Conservation (phyloP, 2,113 vertebrate species). For the Clarias magur region DNA sequence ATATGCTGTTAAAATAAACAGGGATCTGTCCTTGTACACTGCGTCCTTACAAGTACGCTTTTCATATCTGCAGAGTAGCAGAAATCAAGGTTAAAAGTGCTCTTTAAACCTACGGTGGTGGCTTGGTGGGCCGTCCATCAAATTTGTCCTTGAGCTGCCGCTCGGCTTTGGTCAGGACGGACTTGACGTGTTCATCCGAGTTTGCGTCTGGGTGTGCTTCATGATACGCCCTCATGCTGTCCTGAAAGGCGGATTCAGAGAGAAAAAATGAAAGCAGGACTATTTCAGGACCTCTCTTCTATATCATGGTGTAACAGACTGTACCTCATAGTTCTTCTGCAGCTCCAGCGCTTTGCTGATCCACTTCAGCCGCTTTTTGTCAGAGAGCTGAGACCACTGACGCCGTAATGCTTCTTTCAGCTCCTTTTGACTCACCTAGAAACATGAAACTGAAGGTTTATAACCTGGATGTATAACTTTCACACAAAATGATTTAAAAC, state of each 20-base stretch:
- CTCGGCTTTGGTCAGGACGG: conserved; percentile 80
- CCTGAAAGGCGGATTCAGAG: conserved; percentile 54
- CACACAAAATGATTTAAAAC: not conserved
- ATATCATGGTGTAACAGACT: not conserved
- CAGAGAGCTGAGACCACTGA: conserved; percentile 79
- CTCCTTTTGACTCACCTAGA: conserved; percentile 78
- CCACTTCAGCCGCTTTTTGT: conserved; percentile 80
- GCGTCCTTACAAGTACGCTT: not conserved
- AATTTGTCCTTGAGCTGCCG: conserved; percentile 81
- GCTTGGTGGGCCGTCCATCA: conserved; percentile 77
- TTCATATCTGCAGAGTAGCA: not conserved
- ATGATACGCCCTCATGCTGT: conserved; percentile 69
- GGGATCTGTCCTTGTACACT: not conserved
- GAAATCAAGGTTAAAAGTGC: not conserved
- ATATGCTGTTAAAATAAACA: not conserved
- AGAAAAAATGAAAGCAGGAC: not conserved
- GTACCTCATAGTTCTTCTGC: conserved; percentile 77
- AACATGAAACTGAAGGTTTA: not conserved
- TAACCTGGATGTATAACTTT: not conserved
- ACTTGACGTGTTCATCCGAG: conserved; percentile 73
- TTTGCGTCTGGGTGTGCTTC: conserved; percentile 73
- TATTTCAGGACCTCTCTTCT: not conserved
- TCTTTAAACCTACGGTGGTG: conserved; percentile 70
- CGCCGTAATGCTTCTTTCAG: conserved; percentile 77
- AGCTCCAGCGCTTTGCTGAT: conserved; percentile 82